Conservation (phyloP, 2,888 invertebrate genomes). For the Diaperis boleti region DNA sequence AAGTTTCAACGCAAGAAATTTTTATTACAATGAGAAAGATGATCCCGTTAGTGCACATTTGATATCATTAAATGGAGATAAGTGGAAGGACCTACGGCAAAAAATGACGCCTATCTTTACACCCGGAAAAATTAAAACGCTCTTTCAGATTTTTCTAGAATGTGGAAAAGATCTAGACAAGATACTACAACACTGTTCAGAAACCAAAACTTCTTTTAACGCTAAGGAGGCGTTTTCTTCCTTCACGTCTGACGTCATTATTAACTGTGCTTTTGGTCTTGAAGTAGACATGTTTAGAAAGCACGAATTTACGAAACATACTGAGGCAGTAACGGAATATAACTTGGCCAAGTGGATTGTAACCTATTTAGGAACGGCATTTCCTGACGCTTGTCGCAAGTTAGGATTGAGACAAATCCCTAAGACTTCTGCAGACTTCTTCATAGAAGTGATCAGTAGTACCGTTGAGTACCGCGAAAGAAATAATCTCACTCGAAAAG, state of each 20-base stretch:
- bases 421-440: slow-evolving; percentile 50
- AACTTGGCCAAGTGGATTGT: not conserved
- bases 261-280: slow-evolving; percentile 71
- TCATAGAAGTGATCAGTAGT: slow-evolving; percentile 50
- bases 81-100: slow-evolving; percentile 16
- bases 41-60: slow-evolving; percentile 71
- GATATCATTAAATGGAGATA: slow-evolving; percentile 1
- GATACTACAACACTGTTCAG: slow-evolving; percentile 56
- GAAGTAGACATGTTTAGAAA: slow-evolving; percentile 70
- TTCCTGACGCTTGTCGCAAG: slow-evolving; percentile 47
- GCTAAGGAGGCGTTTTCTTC: slow-evolving; percentile 68
- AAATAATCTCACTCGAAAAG: slow-evolving; percentile 51
- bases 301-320: slow-evolving; percentile 62
- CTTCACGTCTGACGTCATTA: slow-evolving; percentile 72
- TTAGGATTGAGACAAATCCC: slow-evolving; percentile 45
- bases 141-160: slow-evolving; percentile 13
- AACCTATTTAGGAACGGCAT: slow-evolving; percentile 54
- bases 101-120: slow-evolving; percentile 73
- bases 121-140: slow-evolving; percentile 72
- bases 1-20: slow-evolving; percentile 72
- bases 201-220: slow-evolving; percentile 52
- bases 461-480: slow-evolving; percentile 53
- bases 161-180: slow-evolving; percentile 69
- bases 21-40: slow-evolving; percentile 69
- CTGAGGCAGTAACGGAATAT: not conserved